phyloP scores from a whole-genome alignment of 2,113 vertebrate genomes.

The Formicarius rufipectus region DNA sequence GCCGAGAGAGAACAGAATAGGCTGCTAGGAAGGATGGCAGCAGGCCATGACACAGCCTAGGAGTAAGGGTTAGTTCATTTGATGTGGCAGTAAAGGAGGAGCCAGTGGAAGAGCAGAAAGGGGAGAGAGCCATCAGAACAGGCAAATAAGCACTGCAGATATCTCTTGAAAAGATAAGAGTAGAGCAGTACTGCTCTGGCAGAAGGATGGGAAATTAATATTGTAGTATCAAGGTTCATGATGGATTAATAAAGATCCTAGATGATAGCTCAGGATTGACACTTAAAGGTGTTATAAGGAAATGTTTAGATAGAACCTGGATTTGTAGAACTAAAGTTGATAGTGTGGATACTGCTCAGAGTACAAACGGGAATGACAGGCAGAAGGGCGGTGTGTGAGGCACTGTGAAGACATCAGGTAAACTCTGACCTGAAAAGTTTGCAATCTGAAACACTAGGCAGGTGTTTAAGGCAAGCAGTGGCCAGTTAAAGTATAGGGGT shows the following conservation, averaged over 20 bases:
- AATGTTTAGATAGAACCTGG: background rate
- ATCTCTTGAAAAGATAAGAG: background rate
- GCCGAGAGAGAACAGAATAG: background rate
- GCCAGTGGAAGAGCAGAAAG: background rate
- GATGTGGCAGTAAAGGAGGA: background rate
- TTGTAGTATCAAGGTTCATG: background rate
- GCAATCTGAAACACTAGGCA: background rate
- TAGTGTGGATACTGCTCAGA: background rate
- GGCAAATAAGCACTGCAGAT: background rate
- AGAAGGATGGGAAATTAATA: background rate
- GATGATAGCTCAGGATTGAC: background rate
- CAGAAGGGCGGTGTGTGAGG: accelerated
- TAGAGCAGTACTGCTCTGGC: background rate
- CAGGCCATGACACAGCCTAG: background rate
- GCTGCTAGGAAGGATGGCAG: background rate
- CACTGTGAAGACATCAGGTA: background rate
- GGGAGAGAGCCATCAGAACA: background rate
- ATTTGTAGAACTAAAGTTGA: background rate
- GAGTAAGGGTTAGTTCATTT: background rate
- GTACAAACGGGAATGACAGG: background rate
- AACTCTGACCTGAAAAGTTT: slow-evolving; percentile 40
- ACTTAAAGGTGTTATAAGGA: background rate
- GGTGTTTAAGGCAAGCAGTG: slow-evolving; percentile 19
- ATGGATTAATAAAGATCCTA: background rate
- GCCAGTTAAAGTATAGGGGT: background rate